Percentiles rank a stretch among this genome's conserved stretches.
phyloP scores from a whole-genome alignment of 2,888 invertebrate species.

The Aporophyla lueneburgensis region DNA sequence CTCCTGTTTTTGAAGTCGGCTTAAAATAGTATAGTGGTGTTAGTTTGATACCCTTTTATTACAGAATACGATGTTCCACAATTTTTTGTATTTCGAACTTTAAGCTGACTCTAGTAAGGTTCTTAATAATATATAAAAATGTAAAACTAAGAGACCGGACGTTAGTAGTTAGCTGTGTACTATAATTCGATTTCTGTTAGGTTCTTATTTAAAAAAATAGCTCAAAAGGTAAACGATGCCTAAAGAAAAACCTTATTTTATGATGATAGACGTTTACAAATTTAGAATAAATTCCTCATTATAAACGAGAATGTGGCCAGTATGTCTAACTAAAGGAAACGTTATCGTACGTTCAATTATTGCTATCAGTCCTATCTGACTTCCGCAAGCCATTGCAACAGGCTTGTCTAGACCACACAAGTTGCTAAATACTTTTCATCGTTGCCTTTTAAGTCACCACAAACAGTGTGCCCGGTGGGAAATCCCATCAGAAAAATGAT shows the following conservation, averaged over 20 bases:
- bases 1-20: too few species aligned
- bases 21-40: not conserved
- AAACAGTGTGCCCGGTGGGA: not conserved
- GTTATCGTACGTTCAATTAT: slow-evolving; percentile 16
- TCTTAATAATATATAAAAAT: too few species aligned
- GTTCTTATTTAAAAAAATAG: too few species aligned
- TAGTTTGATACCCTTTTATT: not conserved
- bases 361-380: not conserved
- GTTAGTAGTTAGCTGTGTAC: too few species aligned
- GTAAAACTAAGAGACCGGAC: too few species aligned
- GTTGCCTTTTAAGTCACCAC: not conserved
- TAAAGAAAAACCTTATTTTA: too few species aligned
- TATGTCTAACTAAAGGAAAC: not conserved
- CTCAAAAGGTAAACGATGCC: too few species aligned
- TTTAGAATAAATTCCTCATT: not conserved
- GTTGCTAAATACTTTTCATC: not conserved
- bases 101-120: too few species aligned
- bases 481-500: not conserved
- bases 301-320: not conserved
- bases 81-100: too few species aligned
- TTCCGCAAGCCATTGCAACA: not conserved
- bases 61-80: too few species aligned
- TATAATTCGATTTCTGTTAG: too few species aligned
- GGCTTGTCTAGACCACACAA: slow-evolving; percentile 7
- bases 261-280: not conserved